Conservation (phyloP, 1,140 invertebrate species). For the Heliothis virescens region DNA sequence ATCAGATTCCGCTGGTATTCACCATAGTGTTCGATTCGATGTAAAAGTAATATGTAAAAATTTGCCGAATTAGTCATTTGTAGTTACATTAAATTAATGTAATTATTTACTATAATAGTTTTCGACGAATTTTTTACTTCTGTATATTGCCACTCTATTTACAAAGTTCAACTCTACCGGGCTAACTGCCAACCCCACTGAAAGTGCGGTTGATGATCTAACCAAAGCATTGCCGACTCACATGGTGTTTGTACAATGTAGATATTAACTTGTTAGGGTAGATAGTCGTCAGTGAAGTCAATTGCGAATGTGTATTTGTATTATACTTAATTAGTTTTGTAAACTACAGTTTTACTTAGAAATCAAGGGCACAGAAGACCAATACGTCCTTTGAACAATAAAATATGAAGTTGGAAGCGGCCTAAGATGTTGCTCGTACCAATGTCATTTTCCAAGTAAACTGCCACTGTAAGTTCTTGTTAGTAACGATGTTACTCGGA, state of each 20-base stretch:
- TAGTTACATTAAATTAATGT: conserved; percentile 67
- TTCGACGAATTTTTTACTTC: conserved; percentile 67
- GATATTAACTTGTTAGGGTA: conserved; percentile 79
- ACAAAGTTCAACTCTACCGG: conserved; percentile 60
- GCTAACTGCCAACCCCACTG: conserved; percentile 56
- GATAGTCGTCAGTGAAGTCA: conserved; percentile 74
- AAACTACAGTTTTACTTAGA: conserved; percentile 57
- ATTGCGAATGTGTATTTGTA: conserved; percentile 73
- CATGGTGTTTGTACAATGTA: conserved; percentile 74
- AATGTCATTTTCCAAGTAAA: conserved; percentile 76
- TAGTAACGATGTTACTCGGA: conserved; percentile 72
- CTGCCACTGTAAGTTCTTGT: conserved; percentile 78
- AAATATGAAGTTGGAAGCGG: conserved; percentile 70
- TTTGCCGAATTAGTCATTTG: conserved; percentile 83
- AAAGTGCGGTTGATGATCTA: conserved; percentile 56
- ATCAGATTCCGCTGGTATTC: conserved; percentile 56
- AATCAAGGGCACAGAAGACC: conserved; percentile 73
- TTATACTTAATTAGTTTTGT: conserved; percentile 59
- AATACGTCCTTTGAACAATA: conserved; percentile 80
- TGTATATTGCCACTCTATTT: conserved; percentile 62
- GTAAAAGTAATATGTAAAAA: conserved; percentile 73
- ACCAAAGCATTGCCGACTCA: conserved; percentile 57
- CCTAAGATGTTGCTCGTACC: conserved; percentile 72
- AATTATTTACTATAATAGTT: conserved; percentile 65
- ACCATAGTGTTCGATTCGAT: conserved; percentile 82